Evolutionary conservation across 2,113 vertebrate genomes (phyloP).

Genomic region (Chamaea fasciata): DNA sequence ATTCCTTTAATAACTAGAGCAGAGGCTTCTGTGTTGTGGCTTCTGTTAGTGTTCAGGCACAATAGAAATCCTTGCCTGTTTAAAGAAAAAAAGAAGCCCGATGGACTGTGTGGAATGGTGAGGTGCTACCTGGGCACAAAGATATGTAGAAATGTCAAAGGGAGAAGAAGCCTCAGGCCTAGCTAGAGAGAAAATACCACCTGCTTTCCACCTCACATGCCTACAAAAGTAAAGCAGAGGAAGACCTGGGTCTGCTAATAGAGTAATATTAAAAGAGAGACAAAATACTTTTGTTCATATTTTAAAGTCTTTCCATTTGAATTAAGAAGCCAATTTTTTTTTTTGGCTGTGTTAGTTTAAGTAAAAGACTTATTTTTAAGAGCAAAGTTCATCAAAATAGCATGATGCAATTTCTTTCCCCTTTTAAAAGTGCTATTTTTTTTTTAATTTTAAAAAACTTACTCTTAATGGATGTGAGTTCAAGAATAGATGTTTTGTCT

Average conservation of each 20-base stretch:
- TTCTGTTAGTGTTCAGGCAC: neutral
- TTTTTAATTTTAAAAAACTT: neutral
- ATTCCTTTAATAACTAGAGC: neutral
- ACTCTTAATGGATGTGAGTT: neutral
- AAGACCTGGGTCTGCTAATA: neutral
- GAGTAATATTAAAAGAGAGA: neutral
- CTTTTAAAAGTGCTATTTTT: neutral
- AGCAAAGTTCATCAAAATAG: neutral
- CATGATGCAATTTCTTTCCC: neutral
- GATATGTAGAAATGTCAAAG: neutral
- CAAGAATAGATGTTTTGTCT: neutral
- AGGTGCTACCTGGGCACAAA: neutral
- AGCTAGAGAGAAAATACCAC: neutral
- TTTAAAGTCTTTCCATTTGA: conserved; percentile 30
- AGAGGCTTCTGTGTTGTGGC: neutral
- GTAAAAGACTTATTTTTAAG: neutral
- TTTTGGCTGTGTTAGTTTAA: neutral
- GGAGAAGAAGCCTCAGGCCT: neutral
- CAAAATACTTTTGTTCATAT: neutral
- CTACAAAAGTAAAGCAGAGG: neutral
- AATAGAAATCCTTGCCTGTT: neutral
- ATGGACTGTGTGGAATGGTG: neutral
- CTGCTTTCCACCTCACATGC: neutral
- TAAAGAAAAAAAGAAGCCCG: neutral
- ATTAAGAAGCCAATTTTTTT: neutral